phyloP scores from a whole-genome alignment of 2,113 vertebrate species.

The Dromaius novaehollandiae region DNA sequence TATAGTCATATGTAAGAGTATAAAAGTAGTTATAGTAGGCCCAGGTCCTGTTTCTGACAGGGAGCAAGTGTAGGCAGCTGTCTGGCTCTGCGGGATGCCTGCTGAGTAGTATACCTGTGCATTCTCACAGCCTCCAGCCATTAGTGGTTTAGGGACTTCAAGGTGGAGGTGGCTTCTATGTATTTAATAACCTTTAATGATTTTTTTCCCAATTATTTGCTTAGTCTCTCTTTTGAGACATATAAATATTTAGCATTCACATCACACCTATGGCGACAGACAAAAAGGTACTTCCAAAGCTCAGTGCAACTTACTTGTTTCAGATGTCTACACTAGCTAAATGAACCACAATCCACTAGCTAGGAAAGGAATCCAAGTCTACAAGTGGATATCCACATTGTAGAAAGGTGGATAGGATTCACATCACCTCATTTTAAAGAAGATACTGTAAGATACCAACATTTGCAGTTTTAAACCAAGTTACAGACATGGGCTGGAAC shows the following conservation, averaged over 20 bases:
- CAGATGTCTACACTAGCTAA: background rate
- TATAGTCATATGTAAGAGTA: background rate
- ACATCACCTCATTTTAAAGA: background rate
- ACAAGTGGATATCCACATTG: background rate
- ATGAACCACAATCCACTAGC: background rate
- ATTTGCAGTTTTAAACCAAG: background rate
- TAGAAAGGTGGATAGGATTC: background rate
- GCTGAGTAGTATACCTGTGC: accelerated
- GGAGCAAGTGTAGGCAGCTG: background rate
- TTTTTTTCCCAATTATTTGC: background rate
- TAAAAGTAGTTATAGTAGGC: background rate
- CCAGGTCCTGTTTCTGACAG: background rate
- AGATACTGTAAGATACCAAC: background rate
- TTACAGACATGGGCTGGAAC: background rate
- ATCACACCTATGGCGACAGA: background rate
- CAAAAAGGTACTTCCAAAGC: background rate
- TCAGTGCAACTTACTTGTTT: background rate
- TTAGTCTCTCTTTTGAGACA: slow-evolving; percentile 5
- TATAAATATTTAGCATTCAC: background rate
- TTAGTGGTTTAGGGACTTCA: background rate
- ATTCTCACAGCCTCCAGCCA: background rate
- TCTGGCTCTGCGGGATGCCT: background rate
- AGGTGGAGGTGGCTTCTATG: background rate
- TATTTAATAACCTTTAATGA: background rate
- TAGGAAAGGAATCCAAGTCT: background rate